Evolutionary conservation across 53 echinoderm and acorn worm species (phyloP), one percentile per base, ranked within the genome.

Genomic region (Paracentrotus lividus): DNA sequence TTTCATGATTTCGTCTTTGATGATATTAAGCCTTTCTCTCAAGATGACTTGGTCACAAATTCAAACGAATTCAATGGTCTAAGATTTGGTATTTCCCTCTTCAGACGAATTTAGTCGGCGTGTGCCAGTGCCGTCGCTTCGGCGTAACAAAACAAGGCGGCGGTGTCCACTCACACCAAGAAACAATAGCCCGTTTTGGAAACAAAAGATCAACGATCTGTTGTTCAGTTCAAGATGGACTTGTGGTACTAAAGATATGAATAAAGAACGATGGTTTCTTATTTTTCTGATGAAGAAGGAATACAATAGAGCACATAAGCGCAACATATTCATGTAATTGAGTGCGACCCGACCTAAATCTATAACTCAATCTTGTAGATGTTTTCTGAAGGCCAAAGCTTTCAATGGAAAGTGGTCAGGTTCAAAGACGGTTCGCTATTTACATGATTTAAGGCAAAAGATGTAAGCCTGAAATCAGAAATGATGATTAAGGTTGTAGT

Each of bases 281-380:
- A 10, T 5, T 47, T 81, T 24, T 47, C 42, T 81, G 81, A 81
- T 81, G 8, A 45, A 14, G 47, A 47, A 81, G 47, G 12, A n/a
- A 81, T 81, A 47, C 47, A 8, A 45, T 26, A 15, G 47, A 81
- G 42, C 40, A 38, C 49, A 47, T 81, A 81, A 23, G 81, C n/a
- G 26, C 5, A 45, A 47, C 47, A 47, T 24, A 81, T 81, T n/a
- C 47, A 81, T 45, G 47, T 81, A 2, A 47, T 81, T 40, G 72
- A 32, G 33, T 26, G 33, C n/a, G 47, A 81, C 81, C 81, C 81
- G 81, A 47, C 81, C 86, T 86, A 86, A 86, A 86, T 86, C 5
- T 86, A 86, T 86, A 86, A 86, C 86, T 86, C 86, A 56, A 86
- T 86, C 86, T 44, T 12, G 16, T 44, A 26, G 44, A 81, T 81